A percentile compares a stretch with the other conserved stretches of the same genome.
Evolutionary conservation across 2,888 invertebrate genomes (phyloP).

Genomic region (Electrophaes corylata): DNA sequence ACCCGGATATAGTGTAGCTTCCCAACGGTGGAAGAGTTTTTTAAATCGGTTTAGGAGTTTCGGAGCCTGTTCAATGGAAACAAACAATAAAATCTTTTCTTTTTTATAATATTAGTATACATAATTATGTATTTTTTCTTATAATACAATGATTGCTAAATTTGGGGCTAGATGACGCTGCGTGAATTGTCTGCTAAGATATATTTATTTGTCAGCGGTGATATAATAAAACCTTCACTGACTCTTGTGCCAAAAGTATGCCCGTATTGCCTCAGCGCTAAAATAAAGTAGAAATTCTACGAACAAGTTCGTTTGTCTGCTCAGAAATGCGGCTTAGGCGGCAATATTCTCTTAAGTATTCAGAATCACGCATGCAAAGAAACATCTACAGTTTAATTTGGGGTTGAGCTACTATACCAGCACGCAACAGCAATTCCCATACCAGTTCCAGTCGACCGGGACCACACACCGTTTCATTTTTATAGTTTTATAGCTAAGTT

Average conservation of each 20-base stretch:
- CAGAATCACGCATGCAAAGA: slow-evolving; percentile 43
- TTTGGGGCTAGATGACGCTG: background rate
- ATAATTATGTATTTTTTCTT: too few species aligned
- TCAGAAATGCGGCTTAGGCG: slow-evolving; percentile 45
- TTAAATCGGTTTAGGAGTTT: too few species aligned
- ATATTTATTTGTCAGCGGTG: background rate
- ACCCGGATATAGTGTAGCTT: too few species aligned
- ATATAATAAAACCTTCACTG: background rate
- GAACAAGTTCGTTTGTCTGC: slow-evolving; percentile 43
- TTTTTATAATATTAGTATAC: too few species aligned
- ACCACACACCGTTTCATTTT: too few species aligned
- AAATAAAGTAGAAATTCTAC: slow-evolving; percentile 43
- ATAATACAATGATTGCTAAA: background rate
- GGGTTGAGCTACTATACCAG: background rate
- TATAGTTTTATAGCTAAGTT: too few species aligned
- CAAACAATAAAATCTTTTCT: too few species aligned
- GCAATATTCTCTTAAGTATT: slow-evolving; percentile 37
- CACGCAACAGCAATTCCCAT: background rate
- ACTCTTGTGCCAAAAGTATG: background rate
- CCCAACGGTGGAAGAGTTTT: too few species aligned
- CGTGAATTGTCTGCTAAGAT: too few species aligned
- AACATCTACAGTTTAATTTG: slow-evolving; percentile 45
- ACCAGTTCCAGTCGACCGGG: too few species aligned
- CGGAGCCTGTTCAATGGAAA: too few species aligned
- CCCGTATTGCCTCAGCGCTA: slow-evolving; percentile 26